Conservation (phyloP, 2,888 invertebrate species). For the Dryomyza anilis region DNA sequence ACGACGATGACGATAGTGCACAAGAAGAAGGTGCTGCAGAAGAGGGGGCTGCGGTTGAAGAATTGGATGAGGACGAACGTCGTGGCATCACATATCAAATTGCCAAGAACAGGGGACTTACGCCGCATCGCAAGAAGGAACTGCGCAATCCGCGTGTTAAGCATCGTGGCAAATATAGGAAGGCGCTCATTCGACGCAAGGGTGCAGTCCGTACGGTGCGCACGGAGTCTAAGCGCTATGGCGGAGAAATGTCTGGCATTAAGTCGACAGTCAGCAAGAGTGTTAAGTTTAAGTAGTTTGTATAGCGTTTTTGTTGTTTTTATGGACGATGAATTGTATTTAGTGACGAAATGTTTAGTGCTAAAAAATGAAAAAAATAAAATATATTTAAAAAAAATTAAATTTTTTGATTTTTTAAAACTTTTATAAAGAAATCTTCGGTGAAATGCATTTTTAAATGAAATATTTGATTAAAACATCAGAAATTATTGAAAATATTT, state of each 20-base stretch:
- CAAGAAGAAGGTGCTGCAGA: slow-evolving; percentile 61
- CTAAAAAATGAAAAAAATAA: too few species aligned
- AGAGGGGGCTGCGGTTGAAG: slow-evolving; percentile 57
- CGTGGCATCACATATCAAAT: slow-evolving; percentile 92
- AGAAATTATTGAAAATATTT: too few species aligned
- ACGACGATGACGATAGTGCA: slow-evolving; percentile 63
- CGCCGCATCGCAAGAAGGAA: slow-evolving; percentile 88
- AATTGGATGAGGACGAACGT: slow-evolving; percentile 64
- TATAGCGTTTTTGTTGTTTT: too few species aligned
- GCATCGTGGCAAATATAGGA: slow-evolving; percentile 88
- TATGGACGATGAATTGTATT: too few species aligned
- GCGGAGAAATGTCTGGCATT: slow-evolving; percentile 93
- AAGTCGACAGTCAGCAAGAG: slow-evolving; percentile 87
- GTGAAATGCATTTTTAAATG: too few species aligned
- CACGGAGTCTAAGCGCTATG: slow-evolving; percentile 81
- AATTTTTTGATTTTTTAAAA: neutral
- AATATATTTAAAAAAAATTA: neutral
- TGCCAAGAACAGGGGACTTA: slow-evolving; percentile 93
- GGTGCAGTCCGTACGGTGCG: slow-evolving; percentile 88
- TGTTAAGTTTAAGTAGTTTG: slow-evolving; percentile 78
- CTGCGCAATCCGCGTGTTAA: slow-evolving; percentile 94
- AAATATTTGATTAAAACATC: too few species aligned
- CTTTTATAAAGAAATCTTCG: neutral
- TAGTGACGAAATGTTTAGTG: too few species aligned
- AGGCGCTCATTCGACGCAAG: slow-evolving; percentile 89